Base-by-base conservation (phyloP, 2,113 vertebrate genomes). In the Oenanthe melanoleuca region DNA sequence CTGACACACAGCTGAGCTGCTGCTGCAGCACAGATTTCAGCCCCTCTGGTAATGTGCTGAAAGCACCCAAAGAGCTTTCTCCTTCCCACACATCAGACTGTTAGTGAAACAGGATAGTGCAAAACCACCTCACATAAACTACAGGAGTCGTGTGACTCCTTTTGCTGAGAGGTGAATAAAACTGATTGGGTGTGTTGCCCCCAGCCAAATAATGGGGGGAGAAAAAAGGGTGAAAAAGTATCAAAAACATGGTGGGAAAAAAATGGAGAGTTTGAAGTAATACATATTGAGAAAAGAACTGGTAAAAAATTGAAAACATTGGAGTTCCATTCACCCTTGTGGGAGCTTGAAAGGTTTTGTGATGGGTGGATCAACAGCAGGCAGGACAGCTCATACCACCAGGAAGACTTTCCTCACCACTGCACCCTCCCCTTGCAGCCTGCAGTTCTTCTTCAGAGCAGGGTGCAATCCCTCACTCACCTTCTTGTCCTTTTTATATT, bases 131-230 rank as follows among this genome's bases (percentile, higher is more conserved):
- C 37, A 37, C 6, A 20, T 17, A 22, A 88, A 31, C 7, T 8
- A 16, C 28, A 17, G 40, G 20, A 66, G 11, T 5, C 0, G 0
- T 28, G 29, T 34, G 2, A 0, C 2, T 42, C 8, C 64, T 53
- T 60, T 29, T 7, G 5, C 17, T 34, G 11, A n/a, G 4, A 2
- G 3, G 4, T 47, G 22, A 64, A 65, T 73, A 37, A 80, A 84
- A 37, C 5, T 49, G 15, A 16, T 42, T 5, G 2, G 7, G 15
- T 52, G 11, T 2, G 0, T 11, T 50, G 21, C n/a, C 15, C 18
- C 33, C 26, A 79, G 21, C 21, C 18, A 5, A 61, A 3, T 31
- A 42, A 47, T 7, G 12, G 14, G 53, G 11, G 25, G 10, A 87
- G 29, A 57, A 40, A 42, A 70, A 56, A 16, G 33, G 13, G 4